Conservation (phyloP, 2,797 vertebrate species). For the Darevskia mixta region DNA sequence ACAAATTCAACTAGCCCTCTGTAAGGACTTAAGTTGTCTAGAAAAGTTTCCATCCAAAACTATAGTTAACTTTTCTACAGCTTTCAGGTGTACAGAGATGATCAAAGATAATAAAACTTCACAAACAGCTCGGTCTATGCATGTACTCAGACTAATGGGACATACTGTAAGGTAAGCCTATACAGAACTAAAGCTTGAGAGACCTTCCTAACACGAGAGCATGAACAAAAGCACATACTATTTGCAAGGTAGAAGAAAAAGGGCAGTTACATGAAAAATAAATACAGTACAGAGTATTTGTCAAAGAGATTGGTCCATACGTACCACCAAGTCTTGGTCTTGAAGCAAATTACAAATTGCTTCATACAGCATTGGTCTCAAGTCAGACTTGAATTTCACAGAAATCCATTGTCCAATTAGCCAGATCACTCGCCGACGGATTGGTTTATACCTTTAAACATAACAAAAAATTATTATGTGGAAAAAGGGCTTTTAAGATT, state of each 20-base stretch:
- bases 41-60: background rate
- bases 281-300: background rate
- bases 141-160: background rate
- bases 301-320: slow-evolving; percentile 62
- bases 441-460: slow-evolving; percentile 90
- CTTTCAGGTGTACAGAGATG: background rate
- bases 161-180: background rate
- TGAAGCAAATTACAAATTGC: slow-evolving; percentile 93
- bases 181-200: background rate
- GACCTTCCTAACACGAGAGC: background rate
- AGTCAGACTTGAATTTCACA: slow-evolving; percentile 95
- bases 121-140: background rate
- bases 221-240: background rate
- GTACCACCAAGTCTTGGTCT: slow-evolving; percentile 96
- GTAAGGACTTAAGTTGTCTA: background rate
- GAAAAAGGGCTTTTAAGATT: background rate
- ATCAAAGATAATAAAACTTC: background rate
- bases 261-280: background rate
- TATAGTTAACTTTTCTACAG: background rate
- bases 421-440: slow-evolving; percentile 95
- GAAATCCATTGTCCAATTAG: slow-evolving; percentile 98
- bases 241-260: background rate
- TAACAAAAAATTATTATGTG: background rate
- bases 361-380: slow-evolving; percentile 94
- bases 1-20: background rate